Evolutionary conservation across 2,113 vertebrate genomes (phyloP).

Genomic region (Sialia sialis): DNA sequence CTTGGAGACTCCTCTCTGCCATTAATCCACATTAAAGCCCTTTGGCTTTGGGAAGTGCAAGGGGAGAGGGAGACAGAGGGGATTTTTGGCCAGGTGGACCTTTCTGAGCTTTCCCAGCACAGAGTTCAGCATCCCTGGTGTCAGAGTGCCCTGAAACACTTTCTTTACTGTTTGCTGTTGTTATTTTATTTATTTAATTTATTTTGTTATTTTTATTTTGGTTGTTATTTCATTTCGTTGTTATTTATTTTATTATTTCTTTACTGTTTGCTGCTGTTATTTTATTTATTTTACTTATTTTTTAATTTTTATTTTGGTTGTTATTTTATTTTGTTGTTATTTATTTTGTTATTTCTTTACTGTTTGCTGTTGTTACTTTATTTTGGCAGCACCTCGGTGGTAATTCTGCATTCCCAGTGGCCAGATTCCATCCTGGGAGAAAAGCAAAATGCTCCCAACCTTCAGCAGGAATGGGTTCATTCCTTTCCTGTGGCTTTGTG

Average conservation of each 20-base stretch:
- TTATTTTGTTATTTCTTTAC: no score
- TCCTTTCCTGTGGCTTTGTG: neutral
- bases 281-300: no score
- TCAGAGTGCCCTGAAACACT: neutral
- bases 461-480: neutral
- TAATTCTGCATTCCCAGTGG: conserved; percentile 24
- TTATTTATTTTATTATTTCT: no score
- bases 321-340: no score
- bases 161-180: neutral
- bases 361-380: neutral
- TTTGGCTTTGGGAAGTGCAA: neutral
- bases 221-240: no score
- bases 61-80: neutral
- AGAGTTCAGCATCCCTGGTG: neutral
- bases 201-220: no score
- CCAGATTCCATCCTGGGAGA: neutral
- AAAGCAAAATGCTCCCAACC: neutral
- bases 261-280: no score
- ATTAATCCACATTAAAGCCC: neutral
- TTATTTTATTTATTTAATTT: no score
- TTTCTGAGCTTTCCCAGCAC: neutral
- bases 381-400: neutral
- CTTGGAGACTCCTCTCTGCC: neutral
- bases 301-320: no score
- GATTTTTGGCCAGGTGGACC: neutral